Evolutionary conservation across 2,888 invertebrate genomes (phyloP), one percentile per base, ranked within the genome.

Genomic region (Andricus curvator): DNA sequence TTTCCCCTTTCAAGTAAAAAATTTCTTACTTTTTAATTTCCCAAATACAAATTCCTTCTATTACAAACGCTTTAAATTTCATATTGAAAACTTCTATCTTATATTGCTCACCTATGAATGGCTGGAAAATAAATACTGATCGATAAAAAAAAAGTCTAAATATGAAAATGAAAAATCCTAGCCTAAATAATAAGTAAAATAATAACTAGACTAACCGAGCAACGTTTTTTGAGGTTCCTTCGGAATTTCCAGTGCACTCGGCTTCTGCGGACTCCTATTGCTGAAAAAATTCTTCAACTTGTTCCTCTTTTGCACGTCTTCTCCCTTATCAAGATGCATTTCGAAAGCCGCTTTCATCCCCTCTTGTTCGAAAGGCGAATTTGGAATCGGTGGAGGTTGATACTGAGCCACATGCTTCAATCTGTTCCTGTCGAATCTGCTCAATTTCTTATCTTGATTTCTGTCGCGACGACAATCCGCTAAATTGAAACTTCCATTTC

Each of bases 361-460:
- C 25, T 91, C 91, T 77, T 89, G 89, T 48, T 91, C 91, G 48
- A 91, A 90, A 0, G 91, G 90, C 15, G 89, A 88, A n/a, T 84
- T 85, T 4, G 91, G 89, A 77, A 91, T 89, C 1, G 93, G 92
- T 9, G 93, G 93, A 15, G 95, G 94, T 41, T 94, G 94, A 86
- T 95, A 95, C 85, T 95, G 94, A 2, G 94, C 93, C 0, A 94
- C 94, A 78, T 94, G 93, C 88, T 95, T 95, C 78, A 95, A 90
- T 79, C 89, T 77, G 48, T 85, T 88, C 78, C 89, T 87, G 29
- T 85, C 86, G 4, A 60, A 80, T 56, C 84, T 91, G 85, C 62
- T 88, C 83, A 85, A 89, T 89, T 85, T 90, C 90, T 94, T 94
- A 84, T 95, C 94, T 81, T 86, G 81, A 25, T 90, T 56, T 29